These are phyloP conservation scores for Keiferia lycopersicella DNA, from an alignment of 2,888 invertebrate genomes.

Conservation along the genomic window DNA sequence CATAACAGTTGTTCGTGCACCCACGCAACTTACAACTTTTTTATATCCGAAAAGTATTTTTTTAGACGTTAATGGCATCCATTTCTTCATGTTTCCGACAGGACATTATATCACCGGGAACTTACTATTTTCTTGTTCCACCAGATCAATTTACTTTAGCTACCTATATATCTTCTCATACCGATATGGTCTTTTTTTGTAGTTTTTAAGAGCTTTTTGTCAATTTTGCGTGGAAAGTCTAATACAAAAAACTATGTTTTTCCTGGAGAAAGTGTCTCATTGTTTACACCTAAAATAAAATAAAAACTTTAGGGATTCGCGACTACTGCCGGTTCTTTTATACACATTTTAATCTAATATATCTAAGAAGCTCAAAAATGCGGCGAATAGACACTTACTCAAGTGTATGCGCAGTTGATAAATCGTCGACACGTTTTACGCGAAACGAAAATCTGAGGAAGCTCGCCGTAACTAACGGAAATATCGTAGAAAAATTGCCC, in stretches of 20 bases:
- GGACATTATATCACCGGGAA: constrained; percentile 12
- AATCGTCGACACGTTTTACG: constrained; percentile 21
- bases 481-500: constrained; percentile 27
- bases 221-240: no score
- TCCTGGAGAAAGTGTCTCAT: neutral
- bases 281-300: no score
- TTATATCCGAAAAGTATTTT: constrained; percentile 49
- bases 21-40: constrained; percentile 57
- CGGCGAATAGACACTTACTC: constrained; percentile 1
- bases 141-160: neutral
- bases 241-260: no score
- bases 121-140: constrained; percentile 2
- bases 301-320: no score
- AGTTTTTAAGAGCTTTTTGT: no score
- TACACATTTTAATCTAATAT: neutral
- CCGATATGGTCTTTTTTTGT: no score
- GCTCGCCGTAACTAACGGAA: constrained; percentile 22
- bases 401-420: constrained; percentile 8
- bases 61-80: constrained; percentile 38
- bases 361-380: neutral
- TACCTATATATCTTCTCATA: no score
- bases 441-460: constrained; percentile 23
- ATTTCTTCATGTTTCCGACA: constrained; percentile 22
- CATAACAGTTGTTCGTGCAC: constrained; percentile 59
- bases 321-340: no score